Percentiles rank a stretch among this genome's conserved stretches.
These are phyloP conservation scores for Melanocharis versteri DNA, from an alignment of 2,113 vertebrate species.

Conservation along the genomic window DNA sequence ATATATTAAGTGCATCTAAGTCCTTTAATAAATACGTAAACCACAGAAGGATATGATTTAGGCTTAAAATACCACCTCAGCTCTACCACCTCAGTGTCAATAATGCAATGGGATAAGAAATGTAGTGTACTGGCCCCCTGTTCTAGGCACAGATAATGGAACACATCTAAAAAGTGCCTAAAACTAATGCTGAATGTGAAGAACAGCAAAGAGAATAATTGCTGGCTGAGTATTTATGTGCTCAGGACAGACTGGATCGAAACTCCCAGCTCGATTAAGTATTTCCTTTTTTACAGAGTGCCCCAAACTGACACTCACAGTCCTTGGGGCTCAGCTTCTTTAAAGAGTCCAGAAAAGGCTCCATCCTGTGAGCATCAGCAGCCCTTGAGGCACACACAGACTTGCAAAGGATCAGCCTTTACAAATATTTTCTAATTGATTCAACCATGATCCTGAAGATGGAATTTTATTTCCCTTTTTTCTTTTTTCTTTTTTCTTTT, in stretches of 20 bases:
- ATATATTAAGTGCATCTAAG: background rate
- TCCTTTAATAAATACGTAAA: constrained; percentile 5
- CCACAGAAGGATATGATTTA: background rate
- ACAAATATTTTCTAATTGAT: constrained; percentile 62
- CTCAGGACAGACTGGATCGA: background rate
- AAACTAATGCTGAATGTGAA: background rate
- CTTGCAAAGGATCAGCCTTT: constrained; percentile 12
- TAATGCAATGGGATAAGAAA: background rate
- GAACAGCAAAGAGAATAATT: background rate
- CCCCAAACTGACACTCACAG: background rate
- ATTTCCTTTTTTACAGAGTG: background rate
- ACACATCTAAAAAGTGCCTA: background rate
- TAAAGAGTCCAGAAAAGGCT: background rate
- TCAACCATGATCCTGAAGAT: background rate
- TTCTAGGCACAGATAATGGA: background rate
- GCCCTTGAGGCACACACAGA: background rate
- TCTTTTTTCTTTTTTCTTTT: no score
- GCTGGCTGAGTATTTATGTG: background rate
- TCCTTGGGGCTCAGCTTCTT: background rate
- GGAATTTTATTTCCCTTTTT: constrained; percentile 4
- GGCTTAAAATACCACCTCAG: background rate
- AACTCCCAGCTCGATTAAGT: background rate
- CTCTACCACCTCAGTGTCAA: background rate
- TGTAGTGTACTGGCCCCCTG: background rate
- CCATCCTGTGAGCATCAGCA: background rate